Evolutionary conservation across 2,113 vertebrate species (phyloP), one percentile per base, ranked within the genome.

Genomic region (Butorides virescens): DNA sequence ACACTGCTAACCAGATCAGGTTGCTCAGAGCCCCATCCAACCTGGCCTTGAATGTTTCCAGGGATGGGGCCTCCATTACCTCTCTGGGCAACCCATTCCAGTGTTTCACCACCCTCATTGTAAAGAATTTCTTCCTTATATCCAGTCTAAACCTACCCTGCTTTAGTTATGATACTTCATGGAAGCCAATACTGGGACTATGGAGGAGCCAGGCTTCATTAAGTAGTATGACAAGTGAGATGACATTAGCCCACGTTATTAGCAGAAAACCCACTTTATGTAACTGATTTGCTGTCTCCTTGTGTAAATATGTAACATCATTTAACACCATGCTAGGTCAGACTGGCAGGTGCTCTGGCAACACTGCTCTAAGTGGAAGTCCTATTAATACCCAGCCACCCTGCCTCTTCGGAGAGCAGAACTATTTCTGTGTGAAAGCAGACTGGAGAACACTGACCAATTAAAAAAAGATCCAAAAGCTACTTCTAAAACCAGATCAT

Each of bases 181-280:
- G 0, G 6, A 12, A 15, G 29, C n/a, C 53, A n/a, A 20, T 1
- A 42, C 7, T 9, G 15, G 15, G 17, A 16, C 50, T 15, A 26
- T 0, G 6, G 6, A 78, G 42, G 83, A 81, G n/a, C 9, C 37
- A 47, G 9, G 19, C 14, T 66, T 29, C 55, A 61, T 14, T 21
- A 67, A 42, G 25, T 19, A 7, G 12, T 18, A 22, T 36, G 44
- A 58, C 7, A 74, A 83, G 56, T 2, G 13, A 62, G 63, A 34
- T 39, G 62, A 15, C 5, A 3, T 47, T 39, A 68, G 29, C 23
- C 27, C 20, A 52, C 3, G 10, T 39, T 56, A 70, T 29, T 61
- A 30, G 4, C 25, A 15, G 11, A 23, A 81, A 77, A 37, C 14
- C 26, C 26, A 49, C 55, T 39, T 61, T 9, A 27, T 32, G 7